Conservation (phyloP, 2,797 vertebrate genomes). For the Clarias pachynema region DNA sequence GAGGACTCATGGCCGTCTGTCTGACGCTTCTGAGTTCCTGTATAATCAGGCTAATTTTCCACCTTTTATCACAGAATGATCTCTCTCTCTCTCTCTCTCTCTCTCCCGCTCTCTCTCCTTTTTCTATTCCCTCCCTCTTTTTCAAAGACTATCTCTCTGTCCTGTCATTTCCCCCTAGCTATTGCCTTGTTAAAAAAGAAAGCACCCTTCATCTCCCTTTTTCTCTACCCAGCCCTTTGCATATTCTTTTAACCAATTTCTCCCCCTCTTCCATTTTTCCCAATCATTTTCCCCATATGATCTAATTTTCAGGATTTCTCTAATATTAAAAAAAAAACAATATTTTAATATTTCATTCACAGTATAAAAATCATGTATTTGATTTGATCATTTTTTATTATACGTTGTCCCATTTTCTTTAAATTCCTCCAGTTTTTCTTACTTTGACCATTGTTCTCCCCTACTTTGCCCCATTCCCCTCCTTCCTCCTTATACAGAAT, state of each 20-base stretch:
- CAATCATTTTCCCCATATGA: neutral
- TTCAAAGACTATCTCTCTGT: constrained; percentile 9
- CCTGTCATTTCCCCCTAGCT: neutral
- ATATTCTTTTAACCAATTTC: neutral
- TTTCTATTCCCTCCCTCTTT: neutral
- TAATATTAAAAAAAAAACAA: neutral
- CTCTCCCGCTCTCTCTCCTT: constrained; percentile 23
- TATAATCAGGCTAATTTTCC: constrained; percentile 93
- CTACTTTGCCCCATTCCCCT: neutral
- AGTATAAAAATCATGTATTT: too few species aligned
- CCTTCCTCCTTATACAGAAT: too few species aligned
- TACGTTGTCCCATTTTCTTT: neutral
- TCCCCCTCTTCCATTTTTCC: neutral
- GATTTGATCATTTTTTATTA: neutral
- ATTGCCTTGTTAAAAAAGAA: constrained; percentile 17
- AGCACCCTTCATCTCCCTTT: neutral
- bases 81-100: constrained; percentile 52
- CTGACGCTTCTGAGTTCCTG: constrained; percentile 83
- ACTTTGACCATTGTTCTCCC: neutral
- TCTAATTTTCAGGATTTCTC: neutral
- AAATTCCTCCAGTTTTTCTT: neutral
- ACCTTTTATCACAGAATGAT: constrained; percentile 86
- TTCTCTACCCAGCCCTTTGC: neutral
- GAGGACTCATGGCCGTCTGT: constrained; percentile 90
- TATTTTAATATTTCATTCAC: neutral